A percentile compares a stretch with the other conserved stretches of the same genome.
Conservation (phyloP, 2,888 invertebrate species). For the Brachypalpus laphriformis region DNA sequence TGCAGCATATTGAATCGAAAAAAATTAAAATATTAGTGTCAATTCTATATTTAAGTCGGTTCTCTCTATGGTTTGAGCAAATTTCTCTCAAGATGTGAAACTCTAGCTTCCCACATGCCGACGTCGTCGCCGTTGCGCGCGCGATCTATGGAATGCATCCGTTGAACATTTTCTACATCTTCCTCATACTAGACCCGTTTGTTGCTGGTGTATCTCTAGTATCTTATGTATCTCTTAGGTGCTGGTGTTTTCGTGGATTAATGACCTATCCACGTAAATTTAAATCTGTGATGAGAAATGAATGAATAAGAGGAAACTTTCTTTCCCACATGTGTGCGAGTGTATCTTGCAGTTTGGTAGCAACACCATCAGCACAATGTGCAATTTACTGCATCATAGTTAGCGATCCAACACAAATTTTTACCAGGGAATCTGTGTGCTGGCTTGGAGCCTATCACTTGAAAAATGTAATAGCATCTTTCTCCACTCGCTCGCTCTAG, state of each 20-base stretch:
- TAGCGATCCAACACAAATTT: neutral
- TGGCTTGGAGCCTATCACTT: neutral
- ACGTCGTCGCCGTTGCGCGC: neutral
- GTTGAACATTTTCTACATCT: conserved; percentile 42
- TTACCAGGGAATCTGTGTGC: conserved; percentile 4
- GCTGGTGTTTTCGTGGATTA: conserved; percentile 66
- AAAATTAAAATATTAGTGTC: conserved; percentile 51
- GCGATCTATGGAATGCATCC: conserved; percentile 64
- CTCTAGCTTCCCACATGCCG: conserved; percentile 65
- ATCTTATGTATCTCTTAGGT: conserved; percentile 15
- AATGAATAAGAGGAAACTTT: conserved; percentile 60
- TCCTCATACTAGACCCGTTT: conserved; percentile 47
- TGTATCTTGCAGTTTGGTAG: neutral
- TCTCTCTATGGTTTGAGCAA: neutral
- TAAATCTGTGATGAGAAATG: conserved; percentile 42
- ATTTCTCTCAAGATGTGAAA: conserved; percentile 50
- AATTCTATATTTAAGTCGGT: conserved; percentile 62
- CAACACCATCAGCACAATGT: conserved; percentile 21
- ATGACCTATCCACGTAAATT: conserved; percentile 73
- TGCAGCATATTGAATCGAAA: conserved; percentile 6
- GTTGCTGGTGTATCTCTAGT: neutral
- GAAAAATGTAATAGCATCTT: conserved; percentile 31
- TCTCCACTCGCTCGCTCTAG: conserved; percentile 51
- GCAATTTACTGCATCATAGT: conserved; percentile 24
- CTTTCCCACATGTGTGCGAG: conserved; percentile 52